These are phyloP conservation scores for Sarcophaga carnaria DNA, from an alignment of 2,888 invertebrate genomes.

Conservation along the genomic window DNA sequence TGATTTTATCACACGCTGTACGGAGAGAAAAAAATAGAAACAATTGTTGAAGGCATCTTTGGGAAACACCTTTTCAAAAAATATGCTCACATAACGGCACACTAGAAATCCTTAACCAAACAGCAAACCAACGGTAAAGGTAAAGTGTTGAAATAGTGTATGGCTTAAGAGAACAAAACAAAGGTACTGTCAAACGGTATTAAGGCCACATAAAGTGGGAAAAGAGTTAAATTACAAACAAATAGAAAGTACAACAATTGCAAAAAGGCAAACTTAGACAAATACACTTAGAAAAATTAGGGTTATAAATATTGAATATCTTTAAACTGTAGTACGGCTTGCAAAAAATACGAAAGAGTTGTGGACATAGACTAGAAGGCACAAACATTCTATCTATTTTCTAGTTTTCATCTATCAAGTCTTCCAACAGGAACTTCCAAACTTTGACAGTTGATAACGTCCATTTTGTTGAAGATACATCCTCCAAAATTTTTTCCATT, in stretches of 20 bases:
- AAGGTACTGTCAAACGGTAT: conserved; percentile 44
- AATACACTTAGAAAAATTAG: conserved; percentile 34
- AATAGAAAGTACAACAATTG: background rate
- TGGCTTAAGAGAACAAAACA: conserved; percentile 36
- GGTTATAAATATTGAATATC: too few relatives aligned
- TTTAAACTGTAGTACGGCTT: too few relatives aligned
- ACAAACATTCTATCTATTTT: too few relatives aligned
- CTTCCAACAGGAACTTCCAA: too few relatives aligned
- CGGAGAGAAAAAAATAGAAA: conserved; percentile 13
- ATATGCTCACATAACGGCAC: conserved; percentile 58
- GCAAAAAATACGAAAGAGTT: too few relatives aligned
- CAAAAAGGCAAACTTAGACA: background rate
- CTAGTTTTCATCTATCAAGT: too few relatives aligned
- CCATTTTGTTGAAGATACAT: too few relatives aligned
- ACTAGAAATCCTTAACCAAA: background rate
- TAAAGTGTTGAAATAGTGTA: conserved; percentile 55
- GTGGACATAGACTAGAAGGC: too few relatives aligned
- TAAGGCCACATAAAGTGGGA: conserved; percentile 59
- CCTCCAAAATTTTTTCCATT: too few relatives aligned
- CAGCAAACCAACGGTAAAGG: conserved; percentile 5
- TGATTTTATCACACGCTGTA: conserved; percentile 42
- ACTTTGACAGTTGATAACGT: too few relatives aligned
- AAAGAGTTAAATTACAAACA: conserved; percentile 65
- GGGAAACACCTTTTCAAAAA: conserved; percentile 62
- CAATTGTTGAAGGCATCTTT: conserved; percentile 55